Conservation (phyloP, 2,113 vertebrate species). For the Aphelocoma coerulescens region DNA sequence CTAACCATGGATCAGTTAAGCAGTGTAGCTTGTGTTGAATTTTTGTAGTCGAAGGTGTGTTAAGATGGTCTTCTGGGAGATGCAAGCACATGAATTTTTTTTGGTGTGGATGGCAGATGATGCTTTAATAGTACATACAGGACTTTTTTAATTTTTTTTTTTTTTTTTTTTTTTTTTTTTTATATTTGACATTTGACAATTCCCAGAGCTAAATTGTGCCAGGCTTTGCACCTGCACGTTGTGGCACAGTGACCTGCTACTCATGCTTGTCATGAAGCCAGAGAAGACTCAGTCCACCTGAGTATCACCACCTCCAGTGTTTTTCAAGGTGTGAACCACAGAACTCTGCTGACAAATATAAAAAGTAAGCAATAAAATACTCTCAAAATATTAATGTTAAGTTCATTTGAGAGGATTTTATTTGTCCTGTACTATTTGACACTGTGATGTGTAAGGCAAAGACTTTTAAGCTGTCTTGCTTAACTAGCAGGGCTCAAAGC, state of each 20-base stretch:
- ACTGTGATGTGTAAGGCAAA: not conserved
- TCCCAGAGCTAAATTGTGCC: not conserved
- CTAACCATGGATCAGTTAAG: not conserved
- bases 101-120: not conserved
- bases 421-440: not conserved
- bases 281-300: not conserved
- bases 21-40: not conserved
- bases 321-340: not conserved
- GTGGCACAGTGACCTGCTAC: not conserved
- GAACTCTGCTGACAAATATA: not conserved
- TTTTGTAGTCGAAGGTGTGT: not conserved
- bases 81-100: not conserved
- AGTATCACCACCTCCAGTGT: not conserved
- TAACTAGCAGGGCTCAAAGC: not conserved
- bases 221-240: not conserved
- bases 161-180: not conserved
- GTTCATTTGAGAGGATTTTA: not conserved
- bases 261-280: not conserved
- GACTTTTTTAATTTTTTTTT: fast-evolving
- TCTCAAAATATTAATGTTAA: not conserved
- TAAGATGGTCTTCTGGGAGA: not conserved
- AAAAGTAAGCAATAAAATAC: not conserved
- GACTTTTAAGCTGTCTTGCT: not conserved
- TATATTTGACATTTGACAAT: not conserved
- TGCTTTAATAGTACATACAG: not conserved